Evolutionary conservation across 2,113 vertebrate genomes (phyloP), one percentile per base, ranked within the genome.

Genomic region (Oxyura jamaicensis): DNA sequence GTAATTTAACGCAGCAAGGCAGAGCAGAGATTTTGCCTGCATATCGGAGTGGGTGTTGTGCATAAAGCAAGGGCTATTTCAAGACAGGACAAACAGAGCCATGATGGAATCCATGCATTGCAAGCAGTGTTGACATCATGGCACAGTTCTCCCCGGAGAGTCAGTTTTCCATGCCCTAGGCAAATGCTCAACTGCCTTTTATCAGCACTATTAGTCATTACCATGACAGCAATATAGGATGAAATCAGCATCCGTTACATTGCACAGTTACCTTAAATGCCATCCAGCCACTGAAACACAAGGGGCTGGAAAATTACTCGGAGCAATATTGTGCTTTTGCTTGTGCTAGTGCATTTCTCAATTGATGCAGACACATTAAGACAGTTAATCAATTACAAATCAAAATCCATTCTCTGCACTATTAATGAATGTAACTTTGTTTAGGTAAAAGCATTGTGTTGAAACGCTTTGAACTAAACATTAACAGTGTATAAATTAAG

Each of bases 361-460:
- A 66, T 83, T 93, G 79, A 89, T 90, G 84, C 65, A 96, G 97
- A 97, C 77, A 77, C 91, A 96, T 95, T 95, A 84, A 79, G 96
- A 79, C 92, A 96, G 94, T 87, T 97, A 92, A 97, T 97, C 95
- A 92, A 97, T 95, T 91, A 88, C 91, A 93, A 97, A 96, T 94
- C 91, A 96, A 97, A 97, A 97, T 94, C 95, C 90, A 96, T 91
- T 86, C 84, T 86, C 91, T 92, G 82, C 91, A 88, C 55, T 94
- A 79, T 85, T 97, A 91, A 88, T 63, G 72, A 96, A 72, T 90
- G 63, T 28, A 87, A 29, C 69, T 87, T 93, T 50, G 63, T 53
- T 77, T 83, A 91, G 77, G 73, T 78, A 82, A 77, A 83, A 91
- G 74, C 82, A 39, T 8, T 42, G 31, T 39, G 59, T 5, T 80